These are phyloP conservation scores for Mandrillus leucophaeus DNA, from an alignment of 2,113 vertebrate species.

Conservation along the genomic window DNA sequence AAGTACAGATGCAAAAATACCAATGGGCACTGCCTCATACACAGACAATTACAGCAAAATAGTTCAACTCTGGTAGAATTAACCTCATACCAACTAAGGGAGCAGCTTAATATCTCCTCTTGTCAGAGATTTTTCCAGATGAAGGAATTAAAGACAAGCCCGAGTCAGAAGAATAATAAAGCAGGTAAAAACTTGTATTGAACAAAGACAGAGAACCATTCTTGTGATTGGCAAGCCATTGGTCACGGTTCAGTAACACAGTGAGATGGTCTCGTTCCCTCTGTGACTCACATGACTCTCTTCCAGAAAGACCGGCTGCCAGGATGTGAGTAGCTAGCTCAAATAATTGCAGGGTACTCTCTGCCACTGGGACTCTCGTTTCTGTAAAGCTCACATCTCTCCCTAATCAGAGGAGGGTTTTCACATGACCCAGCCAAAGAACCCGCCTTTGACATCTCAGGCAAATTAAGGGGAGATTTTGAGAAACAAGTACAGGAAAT, in stretches of 20 bases:
- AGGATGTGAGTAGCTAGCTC: conserved; percentile 45
- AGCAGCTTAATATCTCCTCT: conserved; percentile 18
- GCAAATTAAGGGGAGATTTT: background rate
- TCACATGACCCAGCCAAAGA: background rate
- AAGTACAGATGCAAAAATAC: background rate
- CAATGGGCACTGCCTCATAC: background rate
- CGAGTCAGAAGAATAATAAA: background rate
- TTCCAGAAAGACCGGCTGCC: background rate
- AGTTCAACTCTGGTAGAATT: background rate
- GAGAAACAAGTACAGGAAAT: background rate
- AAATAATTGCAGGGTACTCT: conserved; percentile 35
- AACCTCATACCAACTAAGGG: background rate
- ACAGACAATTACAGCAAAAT: background rate
- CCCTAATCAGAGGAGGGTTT: conserved; percentile 34
- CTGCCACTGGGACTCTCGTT: background rate
- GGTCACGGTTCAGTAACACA: background rate
- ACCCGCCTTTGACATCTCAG: conserved; percentile 14
- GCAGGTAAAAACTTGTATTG: background rate
- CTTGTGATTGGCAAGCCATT: conserved; percentile 32
- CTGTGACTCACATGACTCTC: background rate
- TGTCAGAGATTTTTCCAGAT: conserved; percentile 12
- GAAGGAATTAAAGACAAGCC: conserved; percentile 42
- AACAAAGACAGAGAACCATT: background rate
- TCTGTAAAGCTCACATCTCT: background rate
- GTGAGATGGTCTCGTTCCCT: background rate